A percentile compares a stretch with the other conserved stretches of the same genome.
These are phyloP conservation scores for Girardinus metallicus DNA, from an alignment of 2,797 vertebrate genomes.

Conservation along the genomic window DNA sequence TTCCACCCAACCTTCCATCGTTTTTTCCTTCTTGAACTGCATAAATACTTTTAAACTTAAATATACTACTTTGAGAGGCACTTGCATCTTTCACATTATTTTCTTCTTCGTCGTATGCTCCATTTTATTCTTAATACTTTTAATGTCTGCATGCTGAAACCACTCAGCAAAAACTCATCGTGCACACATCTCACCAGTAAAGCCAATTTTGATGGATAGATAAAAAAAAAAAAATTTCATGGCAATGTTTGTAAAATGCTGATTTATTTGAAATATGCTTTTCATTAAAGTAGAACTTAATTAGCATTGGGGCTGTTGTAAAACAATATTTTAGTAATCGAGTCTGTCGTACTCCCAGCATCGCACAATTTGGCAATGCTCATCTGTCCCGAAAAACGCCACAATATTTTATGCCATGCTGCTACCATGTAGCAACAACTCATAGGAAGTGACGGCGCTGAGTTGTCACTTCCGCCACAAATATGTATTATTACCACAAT, in stretches of 20 bases:
- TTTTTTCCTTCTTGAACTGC: background rate
- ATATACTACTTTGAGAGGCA: background rate
- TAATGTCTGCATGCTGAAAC: background rate
- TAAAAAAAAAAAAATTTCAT: background rate
- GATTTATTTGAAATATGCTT: background rate
- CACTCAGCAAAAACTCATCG: no score
- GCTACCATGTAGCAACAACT: no score
- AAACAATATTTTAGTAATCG: no score
- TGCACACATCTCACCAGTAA: no score
- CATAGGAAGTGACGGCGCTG: no score
- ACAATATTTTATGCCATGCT: no score
- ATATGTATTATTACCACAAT: no score
- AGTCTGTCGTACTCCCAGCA: no score
- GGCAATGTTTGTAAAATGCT: background rate
- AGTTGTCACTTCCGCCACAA: no score
- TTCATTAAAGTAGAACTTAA: background rate
- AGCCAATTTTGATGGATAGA: background rate
- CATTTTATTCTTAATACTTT: background rate
- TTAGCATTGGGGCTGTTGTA: no score
- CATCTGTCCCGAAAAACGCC: no score
- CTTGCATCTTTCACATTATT: background rate
- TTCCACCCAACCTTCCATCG: background rate
- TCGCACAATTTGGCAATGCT: no score
- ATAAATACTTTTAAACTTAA: background rate
- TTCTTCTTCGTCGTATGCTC: background rate